Conservation (phyloP, 2,113 vertebrate genomes). For the Anhinga anhinga region DNA sequence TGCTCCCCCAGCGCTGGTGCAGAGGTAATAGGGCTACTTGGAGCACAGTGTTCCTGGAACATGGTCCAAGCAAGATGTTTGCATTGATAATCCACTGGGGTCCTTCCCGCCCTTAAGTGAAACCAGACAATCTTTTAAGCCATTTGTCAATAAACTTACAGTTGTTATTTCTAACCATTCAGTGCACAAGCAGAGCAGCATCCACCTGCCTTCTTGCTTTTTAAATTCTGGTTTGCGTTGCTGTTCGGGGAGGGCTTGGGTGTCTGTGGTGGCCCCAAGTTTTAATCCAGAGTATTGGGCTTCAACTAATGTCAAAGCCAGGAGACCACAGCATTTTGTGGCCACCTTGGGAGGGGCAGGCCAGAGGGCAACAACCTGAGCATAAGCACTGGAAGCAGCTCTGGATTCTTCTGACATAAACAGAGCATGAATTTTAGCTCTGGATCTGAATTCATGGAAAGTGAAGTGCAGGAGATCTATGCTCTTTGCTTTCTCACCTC, state of each 20-base stretch:
- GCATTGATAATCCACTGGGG: background rate
- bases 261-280: background rate
- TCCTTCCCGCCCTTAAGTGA: conserved; percentile 16
- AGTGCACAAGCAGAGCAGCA: background rate
- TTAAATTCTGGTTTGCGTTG: background rate
- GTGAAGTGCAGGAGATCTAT: background rate
- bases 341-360: background rate
- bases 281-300: background rate
- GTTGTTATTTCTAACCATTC: background rate
- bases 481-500: background rate
- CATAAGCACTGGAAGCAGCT: background rate
- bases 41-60: background rate
- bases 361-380: background rate
- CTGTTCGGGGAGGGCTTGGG: background rate
- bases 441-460: background rate
- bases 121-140: background rate
- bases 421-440: background rate
- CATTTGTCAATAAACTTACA: background rate
- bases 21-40: background rate
- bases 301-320: background rate
- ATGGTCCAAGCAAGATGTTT: background rate
- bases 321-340: background rate
- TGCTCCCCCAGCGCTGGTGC: background rate
- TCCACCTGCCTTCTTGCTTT: background rate
- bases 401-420: background rate